Percentiles rank a stretch among this genome's conserved stretches.
phyloP scores from a whole-genome alignment of 2,797 vertebrate genomes.

The Gymnocypris eckloni region DNA sequence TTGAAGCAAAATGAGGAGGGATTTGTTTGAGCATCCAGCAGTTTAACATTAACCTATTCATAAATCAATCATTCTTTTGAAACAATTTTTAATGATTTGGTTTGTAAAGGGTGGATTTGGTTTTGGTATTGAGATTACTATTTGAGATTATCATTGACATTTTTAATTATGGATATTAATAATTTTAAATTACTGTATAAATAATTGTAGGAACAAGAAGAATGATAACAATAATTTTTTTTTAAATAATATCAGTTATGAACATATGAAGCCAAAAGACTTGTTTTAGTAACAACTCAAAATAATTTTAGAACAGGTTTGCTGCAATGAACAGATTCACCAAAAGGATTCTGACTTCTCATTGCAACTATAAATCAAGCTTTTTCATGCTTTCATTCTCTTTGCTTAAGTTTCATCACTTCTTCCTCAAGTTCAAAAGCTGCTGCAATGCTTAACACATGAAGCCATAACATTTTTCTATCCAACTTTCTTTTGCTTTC shows the following conservation, averaged over 20 bases:
- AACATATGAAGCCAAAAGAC: background rate
- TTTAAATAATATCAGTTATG: background rate
- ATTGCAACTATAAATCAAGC: background rate
- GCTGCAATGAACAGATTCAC: background rate
- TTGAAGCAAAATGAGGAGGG: conserved; percentile 57
- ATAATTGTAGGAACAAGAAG: background rate
- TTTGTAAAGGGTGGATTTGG: too few species aligned
- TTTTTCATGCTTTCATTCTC: background rate
- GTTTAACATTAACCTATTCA: too few species aligned
- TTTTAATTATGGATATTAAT: too few species aligned
- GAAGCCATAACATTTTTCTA: background rate
- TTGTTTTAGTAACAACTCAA: background rate
- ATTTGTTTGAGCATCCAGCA: conserved; percentile 56
- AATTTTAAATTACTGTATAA: background rate
- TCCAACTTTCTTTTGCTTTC: background rate
- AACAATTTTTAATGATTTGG: too few species aligned
- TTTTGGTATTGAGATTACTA: too few species aligned
- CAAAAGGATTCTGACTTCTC: background rate
- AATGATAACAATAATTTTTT: background rate
- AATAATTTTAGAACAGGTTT: background rate
- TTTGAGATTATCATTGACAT: too few species aligned
- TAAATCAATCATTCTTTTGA: too few species aligned
- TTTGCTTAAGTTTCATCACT: conserved; percentile 10
- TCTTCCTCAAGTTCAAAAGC: conserved; percentile 9
- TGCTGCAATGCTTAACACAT: conserved; percentile 2